Conservation (phyloP, 2,797 vertebrate genomes). For the Gallinago nigripennis region DNA sequence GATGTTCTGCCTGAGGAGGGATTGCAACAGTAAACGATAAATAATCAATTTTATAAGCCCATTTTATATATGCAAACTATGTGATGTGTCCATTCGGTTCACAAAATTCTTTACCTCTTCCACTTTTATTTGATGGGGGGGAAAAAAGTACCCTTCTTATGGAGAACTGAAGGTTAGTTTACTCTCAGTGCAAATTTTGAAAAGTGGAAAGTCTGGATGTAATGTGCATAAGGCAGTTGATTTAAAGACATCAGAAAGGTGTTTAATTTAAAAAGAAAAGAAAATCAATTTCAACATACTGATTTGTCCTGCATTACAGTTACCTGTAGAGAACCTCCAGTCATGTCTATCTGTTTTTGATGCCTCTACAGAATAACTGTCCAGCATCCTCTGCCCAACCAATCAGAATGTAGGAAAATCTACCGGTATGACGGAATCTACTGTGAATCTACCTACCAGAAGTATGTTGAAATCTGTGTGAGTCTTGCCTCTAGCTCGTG, state of each 20-base stretch:
- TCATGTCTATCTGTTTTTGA: slow-evolving; percentile 87
- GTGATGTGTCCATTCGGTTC: slow-evolving; percentile 14
- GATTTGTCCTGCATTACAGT: slow-evolving; percentile 80
- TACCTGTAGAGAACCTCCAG: slow-evolving; percentile 83
- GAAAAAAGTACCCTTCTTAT: neutral
- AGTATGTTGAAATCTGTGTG: slow-evolving; percentile 88
- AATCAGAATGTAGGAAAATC: slow-evolving; percentile 87
- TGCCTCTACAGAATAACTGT: slow-evolving; percentile 87
- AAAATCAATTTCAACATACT: slow-evolving; percentile 76
- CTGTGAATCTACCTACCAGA: slow-evolving; percentile 87
- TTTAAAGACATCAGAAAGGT: slow-evolving; percentile 64
- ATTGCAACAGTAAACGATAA: slow-evolving; percentile 14
- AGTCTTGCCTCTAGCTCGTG: slow-evolving; percentile 84
- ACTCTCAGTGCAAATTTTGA: slow-evolving; percentile 64
- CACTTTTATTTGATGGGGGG: slow-evolving; percentile 37
- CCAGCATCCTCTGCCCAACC: slow-evolving; percentile 86
- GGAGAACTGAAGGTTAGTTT: slow-evolving; percentile 65
- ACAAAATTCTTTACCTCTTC: slow-evolving; percentile 52
- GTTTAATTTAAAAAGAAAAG: slow-evolving; percentile 46
- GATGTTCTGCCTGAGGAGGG: neutral
- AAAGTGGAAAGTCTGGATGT: slow-evolving; percentile 64
- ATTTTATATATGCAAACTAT: neutral
- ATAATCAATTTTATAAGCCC: slow-evolving; percentile 7
- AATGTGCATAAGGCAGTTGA: slow-evolving; percentile 63
- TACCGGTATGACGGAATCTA: slow-evolving; percentile 87